Evolutionary conservation across 2,797 vertebrate species (phyloP), one percentile per base, ranked within the genome.

Genomic region (Zalophus californianus): DNA sequence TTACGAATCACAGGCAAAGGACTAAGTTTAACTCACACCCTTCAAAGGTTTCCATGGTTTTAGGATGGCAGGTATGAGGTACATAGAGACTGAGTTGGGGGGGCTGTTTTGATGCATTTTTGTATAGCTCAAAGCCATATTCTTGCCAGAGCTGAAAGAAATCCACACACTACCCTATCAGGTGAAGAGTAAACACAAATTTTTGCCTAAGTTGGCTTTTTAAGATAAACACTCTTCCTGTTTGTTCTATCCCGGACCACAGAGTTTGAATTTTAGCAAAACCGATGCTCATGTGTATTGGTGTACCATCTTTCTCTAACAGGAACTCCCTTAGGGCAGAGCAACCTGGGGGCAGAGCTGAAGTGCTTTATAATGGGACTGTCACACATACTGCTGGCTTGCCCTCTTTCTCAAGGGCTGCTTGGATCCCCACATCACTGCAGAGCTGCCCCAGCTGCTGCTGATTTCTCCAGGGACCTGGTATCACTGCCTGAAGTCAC

Each of bases 381-480:
- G 78, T 73, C 50, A 23, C 3, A 41, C 25, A 18, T 8, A 54
- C 15, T 29, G 29, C 32, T 21, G 7, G 20, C 77, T 54, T 14
- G 21, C 32, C 52, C 15, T 35, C 41, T 23, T 82, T 92, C 35
- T 75, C 48, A 62, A 80, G 18, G 32, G 48, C 62, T 83, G n/a
- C 72, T 97, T 91, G 13, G 41, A 27, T 68, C 41, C 38, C 48
- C 66, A 77, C 25, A 11, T 38, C 41, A 32, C 86, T 86, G 5
- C 8, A 84, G 58, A 44, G 52, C 44, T 77, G 29, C 38, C 73
- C 83, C 2, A 35, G 79, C 50, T 48, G 16, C 75, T 35, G 70
- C 70, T 91, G 48, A 85, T 80, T 93, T 92, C 94, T 91, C 88
- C 83, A 56, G 86, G 62, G 82, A 91, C n/a, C 66, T 58, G 15